These are phyloP conservation scores for Capitulum mitella DNA, from an alignment of 2,888 invertebrate genomes.

Conservation along the genomic window DNA sequence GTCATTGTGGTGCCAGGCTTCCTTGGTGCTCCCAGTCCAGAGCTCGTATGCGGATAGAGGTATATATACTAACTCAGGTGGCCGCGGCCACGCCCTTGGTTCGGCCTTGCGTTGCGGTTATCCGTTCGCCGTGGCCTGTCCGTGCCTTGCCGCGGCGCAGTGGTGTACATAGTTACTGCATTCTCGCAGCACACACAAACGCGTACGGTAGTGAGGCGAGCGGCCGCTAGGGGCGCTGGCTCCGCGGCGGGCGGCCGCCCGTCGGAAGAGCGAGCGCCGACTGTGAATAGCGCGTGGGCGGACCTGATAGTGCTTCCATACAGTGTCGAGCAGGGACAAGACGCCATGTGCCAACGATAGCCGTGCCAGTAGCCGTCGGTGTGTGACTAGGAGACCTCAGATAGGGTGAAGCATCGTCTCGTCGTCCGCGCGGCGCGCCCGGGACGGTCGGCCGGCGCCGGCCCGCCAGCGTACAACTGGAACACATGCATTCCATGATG, in stretches of 20 bases:
- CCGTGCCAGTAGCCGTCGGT: slow-evolving; percentile 16
- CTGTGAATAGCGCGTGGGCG: neutral
- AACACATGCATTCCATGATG: slow-evolving; percentile 13
- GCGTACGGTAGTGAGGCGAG: neutral
- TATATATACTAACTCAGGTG: neutral
- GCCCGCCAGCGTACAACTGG: neutral
- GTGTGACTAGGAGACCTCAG: slow-evolving; percentile 12
- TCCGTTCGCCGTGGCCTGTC: neutral
- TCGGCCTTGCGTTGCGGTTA: neutral
- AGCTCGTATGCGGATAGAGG: neutral
- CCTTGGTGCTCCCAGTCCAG: neutral
- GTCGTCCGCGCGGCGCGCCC: too few relatives aligned
- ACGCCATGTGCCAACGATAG: slow-evolving; percentile 6
- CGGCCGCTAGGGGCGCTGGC: neutral
- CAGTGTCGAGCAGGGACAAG: neutral
- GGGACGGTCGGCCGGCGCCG: neutral
- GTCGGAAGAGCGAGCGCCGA: too few relatives aligned
- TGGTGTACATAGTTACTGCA: neutral
- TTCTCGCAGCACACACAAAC: neutral
- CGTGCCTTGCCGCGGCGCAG: slow-evolving; percentile 7
- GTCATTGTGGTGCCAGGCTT: slow-evolving; percentile 7
- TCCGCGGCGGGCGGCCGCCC: neutral
- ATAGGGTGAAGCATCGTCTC: neutral
- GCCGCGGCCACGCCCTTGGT: neutral
- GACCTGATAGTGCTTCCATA: slow-evolving; percentile 19